These are phyloP conservation scores for Neosalanx taihuensis DNA, from an alignment of 2,797 vertebrate species.

Conservation along the genomic window DNA sequence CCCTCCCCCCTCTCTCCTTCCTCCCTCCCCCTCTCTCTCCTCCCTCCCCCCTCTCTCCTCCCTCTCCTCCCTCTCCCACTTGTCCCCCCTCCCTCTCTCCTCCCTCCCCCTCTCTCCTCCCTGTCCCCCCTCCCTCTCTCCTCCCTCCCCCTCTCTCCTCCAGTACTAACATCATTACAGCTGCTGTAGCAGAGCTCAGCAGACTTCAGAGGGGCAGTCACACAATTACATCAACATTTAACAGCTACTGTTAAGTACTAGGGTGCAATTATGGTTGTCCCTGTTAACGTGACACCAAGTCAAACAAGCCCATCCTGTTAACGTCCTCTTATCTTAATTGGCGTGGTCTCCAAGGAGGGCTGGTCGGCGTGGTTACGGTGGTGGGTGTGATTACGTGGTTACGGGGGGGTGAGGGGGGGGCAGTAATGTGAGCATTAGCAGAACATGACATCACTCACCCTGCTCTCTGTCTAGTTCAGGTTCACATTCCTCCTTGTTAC, in stretches of 20 bases:
- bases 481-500: too few relatives aligned
- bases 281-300: slow-evolving; percentile 76
- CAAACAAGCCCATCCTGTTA: slow-evolving; percentile 83
- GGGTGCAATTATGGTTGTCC: slow-evolving; percentile 63
- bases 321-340: slow-evolving; percentile 78
- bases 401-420: background rate
- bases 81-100: too few relatives aligned
- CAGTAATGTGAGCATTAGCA: background rate
- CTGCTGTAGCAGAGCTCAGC: background rate
- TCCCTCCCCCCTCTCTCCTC: too few relatives aligned
- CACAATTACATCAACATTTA: slow-evolving; percentile 50
- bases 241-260: slow-evolving; percentile 63
- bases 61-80: too few relatives aligned
- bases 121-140: too few relatives aligned
- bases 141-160: too few relatives aligned
- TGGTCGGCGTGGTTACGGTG: slow-evolving; percentile 41
- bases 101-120: too few relatives aligned
- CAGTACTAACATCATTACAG: background rate
- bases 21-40: too few relatives aligned
- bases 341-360: slow-evolving; percentile 68
- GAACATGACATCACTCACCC: too few relatives aligned
- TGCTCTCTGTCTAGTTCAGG: too few relatives aligned
- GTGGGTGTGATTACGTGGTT: slow-evolving; percentile 11
- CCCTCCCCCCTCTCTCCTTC: too few relatives aligned
- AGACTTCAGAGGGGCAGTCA: background rate